Evolutionary conservation across 1,140 invertebrate species (phyloP).

Genomic region (Goniozus legneri): DNA sequence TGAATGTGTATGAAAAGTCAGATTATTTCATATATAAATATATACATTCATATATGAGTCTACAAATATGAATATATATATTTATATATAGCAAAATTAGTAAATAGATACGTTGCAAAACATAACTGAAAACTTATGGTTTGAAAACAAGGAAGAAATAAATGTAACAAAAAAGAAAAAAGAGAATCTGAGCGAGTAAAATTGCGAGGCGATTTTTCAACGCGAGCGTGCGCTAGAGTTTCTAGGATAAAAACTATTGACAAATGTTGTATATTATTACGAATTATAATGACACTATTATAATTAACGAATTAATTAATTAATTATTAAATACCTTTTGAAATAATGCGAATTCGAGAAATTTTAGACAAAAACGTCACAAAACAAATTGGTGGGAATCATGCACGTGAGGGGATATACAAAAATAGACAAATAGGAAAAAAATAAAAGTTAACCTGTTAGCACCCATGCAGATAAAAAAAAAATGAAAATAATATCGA

Average conservation of each 20-base stretch:
- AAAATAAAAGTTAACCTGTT: no score
- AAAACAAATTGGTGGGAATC: constrained; percentile 48
- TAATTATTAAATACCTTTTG: constrained; percentile 52
- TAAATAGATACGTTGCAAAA: no score
- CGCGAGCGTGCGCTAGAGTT: constrained; percentile 43
- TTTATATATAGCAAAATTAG: no score
- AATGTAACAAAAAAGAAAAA: no score
- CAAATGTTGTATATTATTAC: constrained; percentile 57
- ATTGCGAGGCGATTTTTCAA: constrained; percentile 27
- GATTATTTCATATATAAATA: no score
- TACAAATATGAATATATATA: no score
- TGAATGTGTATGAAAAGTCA: constrained; percentile 25
- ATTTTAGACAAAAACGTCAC: no score
- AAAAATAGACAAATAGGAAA: neutral
- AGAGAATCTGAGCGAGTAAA: constrained; percentile 19
- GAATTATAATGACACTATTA: constrained; percentile 56
- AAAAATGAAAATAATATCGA: no score
- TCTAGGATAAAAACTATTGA: constrained; percentile 55
- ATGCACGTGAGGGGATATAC: constrained; percentile 18
- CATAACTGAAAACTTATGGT: no score
- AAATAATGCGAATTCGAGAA: constrained; percentile 54
- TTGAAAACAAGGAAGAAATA: no score
- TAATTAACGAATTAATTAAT: constrained; percentile 50
- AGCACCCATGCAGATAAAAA: no score
- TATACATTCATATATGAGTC: no score